These are phyloP conservation scores for Catharus bicknelli DNA, from an alignment of 2,113 vertebrate species.

Conservation along the genomic window DNA sequence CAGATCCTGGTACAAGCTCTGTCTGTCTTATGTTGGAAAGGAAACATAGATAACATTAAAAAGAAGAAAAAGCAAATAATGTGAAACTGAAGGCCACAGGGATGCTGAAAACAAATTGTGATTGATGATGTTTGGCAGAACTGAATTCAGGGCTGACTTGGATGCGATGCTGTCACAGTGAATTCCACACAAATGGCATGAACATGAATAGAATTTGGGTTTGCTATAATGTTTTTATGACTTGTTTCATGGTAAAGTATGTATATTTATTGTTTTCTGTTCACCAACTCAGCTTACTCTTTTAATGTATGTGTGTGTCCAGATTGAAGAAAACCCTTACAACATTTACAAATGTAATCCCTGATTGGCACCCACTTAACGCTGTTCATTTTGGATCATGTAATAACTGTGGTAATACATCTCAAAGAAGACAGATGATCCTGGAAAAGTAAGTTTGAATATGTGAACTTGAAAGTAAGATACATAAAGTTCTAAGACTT, in stretches of 20 bases:
- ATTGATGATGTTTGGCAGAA: background rate
- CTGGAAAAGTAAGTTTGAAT: slow-evolving; percentile 82
- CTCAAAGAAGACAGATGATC: slow-evolving; percentile 82
- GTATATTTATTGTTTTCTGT: background rate
- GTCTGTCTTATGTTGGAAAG: background rate
- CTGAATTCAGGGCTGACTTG: background rate
- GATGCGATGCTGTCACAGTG: background rate
- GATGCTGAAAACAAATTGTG: background rate
- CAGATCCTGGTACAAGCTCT: background rate
- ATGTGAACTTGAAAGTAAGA: background rate
- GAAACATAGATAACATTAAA: background rate
- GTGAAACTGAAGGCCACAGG: background rate
- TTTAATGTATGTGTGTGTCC: background rate
- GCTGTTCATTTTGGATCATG: slow-evolving; percentile 81
- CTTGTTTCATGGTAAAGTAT: background rate
- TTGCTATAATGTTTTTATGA: background rate
- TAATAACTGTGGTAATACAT: slow-evolving; percentile 77
- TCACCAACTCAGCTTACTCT: background rate
- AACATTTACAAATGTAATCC: slow-evolving; percentile 80
- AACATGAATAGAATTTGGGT: background rate
- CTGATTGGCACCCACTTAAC: slow-evolving; percentile 87
- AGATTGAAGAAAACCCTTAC: slow-evolving; percentile 81
- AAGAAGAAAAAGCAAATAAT: background rate
- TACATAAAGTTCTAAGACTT: background rate
- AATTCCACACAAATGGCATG: background rate